phyloP scores from a whole-genome alignment of 2,797 vertebrate genomes.

The Ctenochaetus hawaiiensis region DNA sequence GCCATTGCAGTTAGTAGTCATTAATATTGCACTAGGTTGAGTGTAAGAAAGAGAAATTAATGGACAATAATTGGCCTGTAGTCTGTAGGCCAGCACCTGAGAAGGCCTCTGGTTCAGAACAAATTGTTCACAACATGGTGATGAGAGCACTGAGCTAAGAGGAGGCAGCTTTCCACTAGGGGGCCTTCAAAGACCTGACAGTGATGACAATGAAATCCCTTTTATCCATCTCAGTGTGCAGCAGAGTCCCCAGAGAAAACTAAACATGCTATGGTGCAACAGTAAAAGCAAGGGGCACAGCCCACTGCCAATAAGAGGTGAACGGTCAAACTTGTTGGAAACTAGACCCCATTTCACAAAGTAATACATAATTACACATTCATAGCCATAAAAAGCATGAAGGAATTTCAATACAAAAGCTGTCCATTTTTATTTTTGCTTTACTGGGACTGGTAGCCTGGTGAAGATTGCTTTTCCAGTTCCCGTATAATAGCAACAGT shows the following conservation, averaged over 20 bases:
- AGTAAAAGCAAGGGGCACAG: conserved; percentile 63
- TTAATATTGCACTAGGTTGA: conserved; percentile 72
- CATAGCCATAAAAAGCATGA: conserved; percentile 78
- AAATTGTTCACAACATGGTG: conserved; percentile 35
- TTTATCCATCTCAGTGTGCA: conserved; percentile 55
- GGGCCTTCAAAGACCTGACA: conserved; percentile 63
- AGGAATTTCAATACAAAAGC: conserved; percentile 70
- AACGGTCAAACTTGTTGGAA: conserved; percentile 53
- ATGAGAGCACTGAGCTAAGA: conserved; percentile 46
- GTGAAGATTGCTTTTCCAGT: conserved; percentile 49
- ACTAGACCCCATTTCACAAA: conserved; percentile 56
- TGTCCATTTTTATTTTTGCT: conserved; percentile 63
- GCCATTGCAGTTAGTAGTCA: conserved; percentile 49
- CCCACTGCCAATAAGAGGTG: conserved; percentile 60
- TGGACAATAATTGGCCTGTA: conserved; percentile 47
- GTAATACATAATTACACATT: conserved; percentile 80
- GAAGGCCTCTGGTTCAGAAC: conserved; percentile 71
- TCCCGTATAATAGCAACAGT: conserved; percentile 46
- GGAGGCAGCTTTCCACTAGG: conserved; percentile 69
- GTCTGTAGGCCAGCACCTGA: conserved; percentile 66
- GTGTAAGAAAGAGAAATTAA: conserved; percentile 50
- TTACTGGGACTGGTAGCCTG: conserved; percentile 48
- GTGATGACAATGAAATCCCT: conserved; percentile 56
- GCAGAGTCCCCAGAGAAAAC: conserved; percentile 42
- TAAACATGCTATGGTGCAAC: conserved; percentile 51